These are phyloP conservation scores for Muscicapa striata DNA, from an alignment of 2,797 vertebrate genomes.

Conservation along the genomic window DNA sequence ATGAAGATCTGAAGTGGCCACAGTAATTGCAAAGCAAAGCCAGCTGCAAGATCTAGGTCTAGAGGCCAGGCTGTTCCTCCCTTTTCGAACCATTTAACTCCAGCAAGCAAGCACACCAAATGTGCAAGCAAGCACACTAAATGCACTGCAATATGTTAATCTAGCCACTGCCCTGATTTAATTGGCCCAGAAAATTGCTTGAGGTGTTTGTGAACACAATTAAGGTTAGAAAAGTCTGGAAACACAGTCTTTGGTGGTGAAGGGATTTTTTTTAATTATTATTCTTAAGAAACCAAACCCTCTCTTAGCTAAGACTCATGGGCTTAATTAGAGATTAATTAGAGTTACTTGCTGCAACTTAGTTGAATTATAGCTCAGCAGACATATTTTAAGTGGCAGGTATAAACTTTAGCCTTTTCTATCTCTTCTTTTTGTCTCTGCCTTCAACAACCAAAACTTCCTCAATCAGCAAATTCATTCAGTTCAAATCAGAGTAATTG, in stretches of 20 bases:
- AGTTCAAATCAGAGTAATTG: slow-evolving; percentile 31
- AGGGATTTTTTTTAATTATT: not conserved
- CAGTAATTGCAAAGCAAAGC: not conserved
- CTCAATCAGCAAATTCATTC: slow-evolving; percentile 32
- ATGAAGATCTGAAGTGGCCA: not conserved
- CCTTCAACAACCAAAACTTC: not conserved
- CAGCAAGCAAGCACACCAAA: slow-evolving; percentile 18
- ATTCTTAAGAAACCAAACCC: slow-evolving; percentile 25
- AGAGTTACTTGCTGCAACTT: slow-evolving; percentile 71
- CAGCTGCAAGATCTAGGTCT: slow-evolving; percentile 30
- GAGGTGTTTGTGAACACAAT: slow-evolving; percentile 68
- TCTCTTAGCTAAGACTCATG: slow-evolving; percentile 61
- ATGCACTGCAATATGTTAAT: slow-evolving; percentile 39
- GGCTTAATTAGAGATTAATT: slow-evolving; percentile 77
- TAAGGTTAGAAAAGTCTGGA: slow-evolving; percentile 58
- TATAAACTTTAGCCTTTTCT: slow-evolving; percentile 56
- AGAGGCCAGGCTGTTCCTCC: slow-evolving; percentile 29
- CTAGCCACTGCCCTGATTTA: slow-evolving; percentile 58
- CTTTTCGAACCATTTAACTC: slow-evolving; percentile 6
- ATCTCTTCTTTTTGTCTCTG: not conserved
- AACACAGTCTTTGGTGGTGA: slow-evolving; percentile 44
- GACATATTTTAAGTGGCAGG: slow-evolving; percentile 64
- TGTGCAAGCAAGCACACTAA: slow-evolving; percentile 12
- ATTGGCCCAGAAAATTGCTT: slow-evolving; percentile 65
- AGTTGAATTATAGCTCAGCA: slow-evolving; percentile 43